Percentiles rank a stretch among this genome's conserved stretches.
Evolutionary conservation across 2,797 vertebrate genomes (phyloP).

Genomic region (Xenopus petersii): DNA sequence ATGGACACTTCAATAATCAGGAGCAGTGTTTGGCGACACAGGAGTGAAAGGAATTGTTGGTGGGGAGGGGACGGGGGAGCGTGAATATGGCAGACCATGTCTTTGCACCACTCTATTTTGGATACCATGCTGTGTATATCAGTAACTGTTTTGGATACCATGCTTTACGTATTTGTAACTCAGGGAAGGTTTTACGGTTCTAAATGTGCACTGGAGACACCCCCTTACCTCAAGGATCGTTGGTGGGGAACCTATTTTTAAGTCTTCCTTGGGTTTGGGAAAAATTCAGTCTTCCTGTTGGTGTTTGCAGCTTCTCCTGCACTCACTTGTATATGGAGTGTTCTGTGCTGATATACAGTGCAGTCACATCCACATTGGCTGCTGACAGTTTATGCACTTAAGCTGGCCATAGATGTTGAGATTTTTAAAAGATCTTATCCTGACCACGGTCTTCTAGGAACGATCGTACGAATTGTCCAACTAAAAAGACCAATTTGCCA

Average conservation of each 20-base stretch:
- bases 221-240: background rate
- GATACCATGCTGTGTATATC: too few species aligned
- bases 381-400: background rate
- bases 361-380: background rate
- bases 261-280: slow-evolving; percentile 2
- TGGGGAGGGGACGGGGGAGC: background rate
- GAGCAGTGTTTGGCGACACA: slow-evolving; percentile 16
- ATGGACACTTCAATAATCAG: background rate
- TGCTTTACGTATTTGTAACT: slow-evolving; percentile 36
- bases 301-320: background rate
- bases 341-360: background rate
- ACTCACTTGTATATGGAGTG: background rate
- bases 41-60: slow-evolving; percentile 1
- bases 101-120: slow-evolving; percentile 12
- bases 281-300: slow-evolving; percentile 24
- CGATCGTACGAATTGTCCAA: too few species aligned
- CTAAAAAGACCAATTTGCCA: too few species aligned
- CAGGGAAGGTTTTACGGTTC: slow-evolving; percentile 40
- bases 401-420: too few species aligned
- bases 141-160: background rate
- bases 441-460: too few species aligned
- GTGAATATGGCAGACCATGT: slow-evolving; percentile 4
- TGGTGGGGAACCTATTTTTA: slow-evolving; percentile 13
- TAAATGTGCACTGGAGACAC: slow-evolving; percentile 43
- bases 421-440: too few species aligned